Evolutionary conservation across 2,888 invertebrate genomes (phyloP).

Genomic region (Aphodius granarius): DNA sequence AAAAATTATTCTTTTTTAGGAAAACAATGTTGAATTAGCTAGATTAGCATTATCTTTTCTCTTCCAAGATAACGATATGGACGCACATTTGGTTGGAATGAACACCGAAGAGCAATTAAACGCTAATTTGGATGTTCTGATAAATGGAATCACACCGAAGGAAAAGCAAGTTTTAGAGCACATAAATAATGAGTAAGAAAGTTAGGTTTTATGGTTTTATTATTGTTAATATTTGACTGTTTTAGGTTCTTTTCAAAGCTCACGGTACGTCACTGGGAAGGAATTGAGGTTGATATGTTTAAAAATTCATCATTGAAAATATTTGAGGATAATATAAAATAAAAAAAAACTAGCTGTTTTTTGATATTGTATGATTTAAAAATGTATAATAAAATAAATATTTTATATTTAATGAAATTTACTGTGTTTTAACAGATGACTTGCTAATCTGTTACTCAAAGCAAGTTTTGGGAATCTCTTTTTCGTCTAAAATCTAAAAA

Average conservation of each 20-base stretch:
- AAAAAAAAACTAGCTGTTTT: not conserved
- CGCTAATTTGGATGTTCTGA: constrained; percentile 65
- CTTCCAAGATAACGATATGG: constrained; percentile 55
- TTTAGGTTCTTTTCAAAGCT: not conserved
- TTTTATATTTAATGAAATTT: not conserved
- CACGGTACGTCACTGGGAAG: not conserved
- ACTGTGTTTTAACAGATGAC: too few species aligned
- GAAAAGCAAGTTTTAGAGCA: constrained; percentile 63
- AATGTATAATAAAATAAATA: not conserved
- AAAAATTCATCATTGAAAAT: constrained; percentile 3
- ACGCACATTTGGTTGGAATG: constrained; percentile 78
- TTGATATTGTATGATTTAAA: too few species aligned
- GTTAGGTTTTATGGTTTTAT: not conserved
- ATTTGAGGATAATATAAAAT: not conserved
- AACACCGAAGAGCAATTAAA: constrained; percentile 64
- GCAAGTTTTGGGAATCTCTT: too few species aligned
- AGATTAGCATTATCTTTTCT: constrained; percentile 71
- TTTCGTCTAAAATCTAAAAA: too few species aligned
- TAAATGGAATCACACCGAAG: constrained; percentile 64
- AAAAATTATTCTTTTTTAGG: too few species aligned
- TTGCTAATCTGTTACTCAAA: too few species aligned
- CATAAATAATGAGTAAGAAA: not conserved
- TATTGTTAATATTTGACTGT: not conserved
- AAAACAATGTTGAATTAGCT: constrained; percentile 66
- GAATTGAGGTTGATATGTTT: constrained; percentile 1